phyloP scores from a whole-genome alignment of 1,140 invertebrate species.

The Drosophila busckii region DNA sequence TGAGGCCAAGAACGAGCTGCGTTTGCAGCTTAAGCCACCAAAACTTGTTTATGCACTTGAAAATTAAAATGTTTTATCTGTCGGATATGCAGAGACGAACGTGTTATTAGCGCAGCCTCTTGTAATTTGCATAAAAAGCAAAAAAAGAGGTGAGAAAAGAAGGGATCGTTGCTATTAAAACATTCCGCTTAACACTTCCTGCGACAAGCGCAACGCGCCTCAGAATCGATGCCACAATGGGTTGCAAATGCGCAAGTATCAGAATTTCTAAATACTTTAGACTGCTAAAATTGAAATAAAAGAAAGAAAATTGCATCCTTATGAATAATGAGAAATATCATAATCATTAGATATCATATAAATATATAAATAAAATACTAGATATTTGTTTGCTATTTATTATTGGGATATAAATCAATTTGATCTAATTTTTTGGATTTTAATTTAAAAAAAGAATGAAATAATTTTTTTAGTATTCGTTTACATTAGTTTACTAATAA shows the following conservation, averaged over 20 bases:
- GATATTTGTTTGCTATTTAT: too few relatives aligned
- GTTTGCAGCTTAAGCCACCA: neutral
- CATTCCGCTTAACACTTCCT: constrained; percentile 75
- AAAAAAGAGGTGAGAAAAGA: constrained; percentile 26
- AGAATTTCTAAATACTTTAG: too few relatives aligned
- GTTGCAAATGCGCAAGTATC: neutral
- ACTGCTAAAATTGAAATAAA: too few relatives aligned
- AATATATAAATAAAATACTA: too few relatives aligned
- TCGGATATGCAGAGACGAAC: constrained; percentile 40
- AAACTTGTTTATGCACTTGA: constrained; percentile 32
- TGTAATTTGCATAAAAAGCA: constrained; percentile 72
- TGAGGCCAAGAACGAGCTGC: neutral
- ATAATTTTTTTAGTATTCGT: neutral
- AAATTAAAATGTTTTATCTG: constrained; percentile 66
- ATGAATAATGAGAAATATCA: too few relatives aligned
- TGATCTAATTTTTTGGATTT: too few relatives aligned
- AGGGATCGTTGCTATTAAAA: constrained; percentile 55
- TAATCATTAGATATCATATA: too few relatives aligned
- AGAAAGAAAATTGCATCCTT: too few relatives aligned
- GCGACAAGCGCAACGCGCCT: constrained; percentile 41
- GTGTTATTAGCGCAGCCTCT: constrained; percentile 67
- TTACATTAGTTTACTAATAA: too few relatives aligned
- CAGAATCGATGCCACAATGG: constrained; percentile 13
- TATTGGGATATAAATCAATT: too few relatives aligned
- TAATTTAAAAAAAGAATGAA: neutral